phyloP scores from a whole-genome alignment of 2,113 vertebrate genomes.

The Leptobrachium leishanense region DNA sequence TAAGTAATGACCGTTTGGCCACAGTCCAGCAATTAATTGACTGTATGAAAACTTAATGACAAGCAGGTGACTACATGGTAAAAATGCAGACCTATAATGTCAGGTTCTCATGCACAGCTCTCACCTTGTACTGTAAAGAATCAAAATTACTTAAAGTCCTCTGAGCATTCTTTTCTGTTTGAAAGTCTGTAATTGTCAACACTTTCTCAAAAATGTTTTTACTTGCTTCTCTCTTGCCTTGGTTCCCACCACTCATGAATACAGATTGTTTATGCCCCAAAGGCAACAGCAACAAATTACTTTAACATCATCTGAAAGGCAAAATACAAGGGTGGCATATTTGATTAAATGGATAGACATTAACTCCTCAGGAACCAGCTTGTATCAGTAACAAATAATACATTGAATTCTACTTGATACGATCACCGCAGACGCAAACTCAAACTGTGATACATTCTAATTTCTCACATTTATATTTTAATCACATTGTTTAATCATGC shows the following conservation, averaged over 20 bases:
- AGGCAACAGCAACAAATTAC: constrained; percentile 49
- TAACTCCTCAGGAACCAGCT: constrained; percentile 14
- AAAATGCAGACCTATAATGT: neutral
- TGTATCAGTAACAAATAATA: neutral
- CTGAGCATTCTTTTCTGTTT: constrained; percentile 18
- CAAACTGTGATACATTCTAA: too few relatives aligned
- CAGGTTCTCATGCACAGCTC: neutral
- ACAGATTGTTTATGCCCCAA: constrained; percentile 48
- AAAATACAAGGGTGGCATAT: constrained; percentile 44
- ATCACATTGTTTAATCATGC: too few relatives aligned
- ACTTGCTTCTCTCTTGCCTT: constrained; percentile 27
- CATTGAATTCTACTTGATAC: neutral
- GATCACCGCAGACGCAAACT: neutral
- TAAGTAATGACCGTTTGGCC: neutral
- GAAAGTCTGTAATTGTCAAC: constrained; percentile 43
- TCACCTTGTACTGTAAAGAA: constrained; percentile 7
- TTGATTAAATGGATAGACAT: constrained; percentile 40
- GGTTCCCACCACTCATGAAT: constrained; percentile 45
- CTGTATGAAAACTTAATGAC: neutral
- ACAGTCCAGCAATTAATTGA: neutral
- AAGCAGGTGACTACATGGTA: constrained; percentile 1
- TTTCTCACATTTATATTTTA: too few relatives aligned
- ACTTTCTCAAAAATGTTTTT: constrained; percentile 41
- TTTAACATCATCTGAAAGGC: constrained; percentile 49
- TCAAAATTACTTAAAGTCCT: constrained; percentile 6